A percentile compares a stretch with the other conserved stretches of the same genome.
phyloP scores from a whole-genome alignment of 2,797 vertebrate genomes.

The Syndactyla subalaris region DNA sequence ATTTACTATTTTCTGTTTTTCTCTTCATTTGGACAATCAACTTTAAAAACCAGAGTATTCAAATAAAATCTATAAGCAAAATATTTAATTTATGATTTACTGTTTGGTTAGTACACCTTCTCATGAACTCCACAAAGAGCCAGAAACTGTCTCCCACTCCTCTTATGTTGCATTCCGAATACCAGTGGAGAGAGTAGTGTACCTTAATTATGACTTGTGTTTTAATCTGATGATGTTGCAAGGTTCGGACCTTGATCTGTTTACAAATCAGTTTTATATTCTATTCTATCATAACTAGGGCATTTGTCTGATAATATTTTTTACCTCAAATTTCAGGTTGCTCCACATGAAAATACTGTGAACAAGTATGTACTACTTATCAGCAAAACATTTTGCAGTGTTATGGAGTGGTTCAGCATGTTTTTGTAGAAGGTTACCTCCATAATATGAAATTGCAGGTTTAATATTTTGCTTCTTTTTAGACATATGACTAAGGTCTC shows the following conservation, averaged over 20 bases:
- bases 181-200: background rate
- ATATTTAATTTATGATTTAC: background rate
- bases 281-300: background rate
- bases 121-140: background rate
- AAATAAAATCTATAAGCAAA: background rate
- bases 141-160: background rate
- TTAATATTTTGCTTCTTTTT: constrained; percentile 28
- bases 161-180: background rate
- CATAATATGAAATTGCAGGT: background rate
- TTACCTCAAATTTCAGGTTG: background rate
- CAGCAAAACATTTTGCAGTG: background rate
- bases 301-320: background rate
- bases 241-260: background rate
- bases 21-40: background rate
- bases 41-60: background rate
- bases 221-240: background rate
- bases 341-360: background rate
- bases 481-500: background rate
- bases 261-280: background rate
- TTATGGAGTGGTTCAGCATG: background rate
- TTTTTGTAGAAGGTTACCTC: constrained; percentile 6
- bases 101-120: background rate
- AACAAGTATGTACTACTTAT: background rate
- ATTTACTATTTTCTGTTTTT: background rate
- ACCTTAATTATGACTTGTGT: background rate